Base-by-base conservation (phyloP, 2,888 invertebrate genomes). In the Ichneumoninae sp. region DNA sequence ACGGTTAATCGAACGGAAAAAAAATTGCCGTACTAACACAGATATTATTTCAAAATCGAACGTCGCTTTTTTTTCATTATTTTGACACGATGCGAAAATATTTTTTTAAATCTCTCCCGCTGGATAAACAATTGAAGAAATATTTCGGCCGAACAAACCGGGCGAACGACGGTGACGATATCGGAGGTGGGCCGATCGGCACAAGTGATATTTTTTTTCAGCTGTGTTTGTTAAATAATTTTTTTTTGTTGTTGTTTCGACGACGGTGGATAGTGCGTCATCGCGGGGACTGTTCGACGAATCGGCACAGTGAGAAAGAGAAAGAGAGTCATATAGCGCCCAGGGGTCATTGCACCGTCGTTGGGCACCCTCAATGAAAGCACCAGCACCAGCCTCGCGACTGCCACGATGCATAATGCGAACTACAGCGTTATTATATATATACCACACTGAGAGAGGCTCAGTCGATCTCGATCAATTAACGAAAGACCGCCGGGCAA, bases 381-480 rank as follows among this genome's bases (percentile, higher is more conserved):
- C 82, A 84, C 75, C 70, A 81, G 79, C 79, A 71, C 76, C 84
- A 82, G 84, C 79, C 76, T 79, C 82, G 82, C 84, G 82, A 82
- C 79, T 72, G 82, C 81, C 57, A 52, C 68, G 82, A 77, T 78
- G 78, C 82, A 72, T 72, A 68, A 78, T 82, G 72, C 30, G 60
- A 40, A 75, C 66, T 71, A 40, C 60, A 71, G 52, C 68, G 52
- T 68, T 76, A 70, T 60, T 57, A 75, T 80, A 19, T 50, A n/a
- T 50, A 69, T 60, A 36, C 36, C 50, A 83, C 44, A 84, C 89
- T 87, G 86, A 89, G 88, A 66, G 22, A 66, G 57, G 22, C 88
- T 89, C 90, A 89, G 89, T 90, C 91, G 91, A 93, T 93, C 92
- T 91, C 91, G 91, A 93, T 93, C 91, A 93, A 93, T 93, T 93